phyloP scores from a whole-genome alignment of 2,888 invertebrate genomes.

The Lasius platythorax region DNA sequence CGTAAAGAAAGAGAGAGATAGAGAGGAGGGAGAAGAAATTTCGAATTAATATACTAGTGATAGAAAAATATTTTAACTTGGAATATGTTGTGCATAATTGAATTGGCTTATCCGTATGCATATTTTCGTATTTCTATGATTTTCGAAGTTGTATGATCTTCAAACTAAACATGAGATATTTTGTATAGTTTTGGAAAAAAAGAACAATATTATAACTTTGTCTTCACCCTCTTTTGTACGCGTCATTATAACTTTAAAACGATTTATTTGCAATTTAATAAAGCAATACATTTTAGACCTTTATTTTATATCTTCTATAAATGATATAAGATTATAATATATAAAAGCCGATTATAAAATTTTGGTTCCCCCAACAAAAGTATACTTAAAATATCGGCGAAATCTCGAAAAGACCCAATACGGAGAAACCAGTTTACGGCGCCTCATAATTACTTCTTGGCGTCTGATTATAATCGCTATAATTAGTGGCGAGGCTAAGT shows the following conservation, averaged over 20 bases:
- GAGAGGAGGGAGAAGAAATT: too few relatives aligned
- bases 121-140: not conserved
- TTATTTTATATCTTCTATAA: not conserved
- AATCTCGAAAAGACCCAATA: slow-evolving; percentile 1
- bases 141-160: not conserved
- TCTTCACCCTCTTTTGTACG: not conserved
- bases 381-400: not conserved
- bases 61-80: not conserved
- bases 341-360: not conserved
- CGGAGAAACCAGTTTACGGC: slow-evolving; percentile 29
- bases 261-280: not conserved
- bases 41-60: not conserved
- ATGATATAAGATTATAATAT: slow-evolving; percentile 4
- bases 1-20: too few relatives aligned
- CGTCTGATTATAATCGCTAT: slow-evolving; percentile 22
- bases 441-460: slow-evolving; percentile 29
- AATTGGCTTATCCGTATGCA: not conserved
- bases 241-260: not conserved
- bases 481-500: not conserved
- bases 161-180: not conserved
- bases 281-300: not conserved
- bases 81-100: not conserved
- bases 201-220: not conserved
- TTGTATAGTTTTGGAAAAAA: not conserved
- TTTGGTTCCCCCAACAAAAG: not conserved